phyloP scores from a whole-genome alignment of 2,888 invertebrate genomes.

The Diogma glabrata region DNA sequence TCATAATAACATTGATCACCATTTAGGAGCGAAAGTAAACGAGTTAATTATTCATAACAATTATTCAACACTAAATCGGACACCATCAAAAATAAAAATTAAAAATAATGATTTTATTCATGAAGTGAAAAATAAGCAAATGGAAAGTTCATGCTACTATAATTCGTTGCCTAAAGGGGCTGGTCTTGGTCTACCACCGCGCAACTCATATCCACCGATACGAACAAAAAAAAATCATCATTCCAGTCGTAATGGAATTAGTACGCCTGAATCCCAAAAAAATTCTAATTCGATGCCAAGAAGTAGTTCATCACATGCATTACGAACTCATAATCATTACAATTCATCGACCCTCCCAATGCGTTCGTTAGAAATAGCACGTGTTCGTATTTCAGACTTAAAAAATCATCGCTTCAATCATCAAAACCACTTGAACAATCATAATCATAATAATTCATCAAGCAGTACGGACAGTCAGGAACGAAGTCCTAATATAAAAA shows the following conservation, averaged over 20 bases:
- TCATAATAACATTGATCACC: too few relatives aligned
- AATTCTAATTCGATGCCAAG: conserved; percentile 43
- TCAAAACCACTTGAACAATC: conserved; percentile 26
- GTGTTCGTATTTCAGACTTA: conserved; percentile 33
- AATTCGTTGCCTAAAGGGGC: conserved; percentile 36
- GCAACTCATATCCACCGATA: conserved; percentile 50
- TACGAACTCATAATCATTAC: conserved; percentile 28
- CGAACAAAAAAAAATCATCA: conserved; percentile 37
- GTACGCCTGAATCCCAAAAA: not conserved
- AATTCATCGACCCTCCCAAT: conserved; percentile 26
- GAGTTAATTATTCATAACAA: conserved; percentile 7
- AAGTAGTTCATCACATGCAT: conserved; percentile 49
- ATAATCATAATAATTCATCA: conserved; percentile 19
- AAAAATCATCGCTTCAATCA: conserved; percentile 29
- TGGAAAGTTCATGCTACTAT: conserved; percentile 26
- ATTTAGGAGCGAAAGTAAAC: not conserved
- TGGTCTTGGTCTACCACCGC: conserved; percentile 47
- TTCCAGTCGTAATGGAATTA: conserved; percentile 38
- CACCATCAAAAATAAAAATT: conserved; percentile 13
- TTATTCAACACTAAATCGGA: conserved; percentile 20
- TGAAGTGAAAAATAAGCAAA: conserved; percentile 34
- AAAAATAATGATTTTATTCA: conserved; percentile 33
- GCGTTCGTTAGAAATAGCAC: conserved; percentile 34
- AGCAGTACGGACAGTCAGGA: conserved; percentile 46
- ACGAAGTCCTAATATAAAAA: conserved; percentile 40